phyloP scores from a whole-genome alignment of 1,140 invertebrate species.

The Acyrthosiphon pisum region DNA sequence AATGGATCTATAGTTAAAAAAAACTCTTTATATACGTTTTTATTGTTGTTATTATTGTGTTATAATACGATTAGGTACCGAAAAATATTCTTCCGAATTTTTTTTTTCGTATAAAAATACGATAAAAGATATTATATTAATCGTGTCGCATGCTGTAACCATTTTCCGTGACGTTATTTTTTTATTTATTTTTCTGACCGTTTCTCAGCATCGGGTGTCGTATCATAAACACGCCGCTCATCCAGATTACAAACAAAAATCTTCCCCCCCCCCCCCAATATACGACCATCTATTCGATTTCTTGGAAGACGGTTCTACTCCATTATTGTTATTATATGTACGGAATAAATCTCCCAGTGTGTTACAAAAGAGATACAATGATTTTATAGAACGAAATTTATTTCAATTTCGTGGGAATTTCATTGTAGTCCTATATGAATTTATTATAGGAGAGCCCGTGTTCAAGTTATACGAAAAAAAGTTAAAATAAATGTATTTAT shows the following conservation, averaged over 20 bases:
- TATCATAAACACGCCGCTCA: not conserved
- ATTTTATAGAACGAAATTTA: not conserved
- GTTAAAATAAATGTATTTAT: too few relatives aligned
- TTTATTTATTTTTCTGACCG: constrained; percentile 6
- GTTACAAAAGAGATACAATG: not conserved
- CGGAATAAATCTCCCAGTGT: not conserved
- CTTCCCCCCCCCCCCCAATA: not conserved
- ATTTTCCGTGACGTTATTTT: not conserved
- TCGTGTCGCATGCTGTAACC: not conserved
- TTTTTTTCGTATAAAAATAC: not conserved
- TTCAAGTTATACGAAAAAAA: not conserved
- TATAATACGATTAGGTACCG: not conserved
- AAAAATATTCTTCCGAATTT: constrained; percentile 13
- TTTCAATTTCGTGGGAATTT: not conserved
- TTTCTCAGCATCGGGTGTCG: not conserved
- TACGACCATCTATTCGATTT: not conserved
- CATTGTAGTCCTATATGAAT: not conserved
- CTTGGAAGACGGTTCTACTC: not conserved
- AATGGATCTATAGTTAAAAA: constrained; percentile 35
- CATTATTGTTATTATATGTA: not conserved
- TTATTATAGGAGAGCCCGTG: not conserved
- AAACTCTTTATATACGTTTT: not conserved
- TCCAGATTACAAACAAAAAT: not conserved
- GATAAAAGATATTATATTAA: constrained; percentile 28
- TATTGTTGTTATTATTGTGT: constrained; percentile 28